Conservation (phyloP, 2,797 vertebrate genomes). For the Hoplostethus mediterraneus region DNA sequence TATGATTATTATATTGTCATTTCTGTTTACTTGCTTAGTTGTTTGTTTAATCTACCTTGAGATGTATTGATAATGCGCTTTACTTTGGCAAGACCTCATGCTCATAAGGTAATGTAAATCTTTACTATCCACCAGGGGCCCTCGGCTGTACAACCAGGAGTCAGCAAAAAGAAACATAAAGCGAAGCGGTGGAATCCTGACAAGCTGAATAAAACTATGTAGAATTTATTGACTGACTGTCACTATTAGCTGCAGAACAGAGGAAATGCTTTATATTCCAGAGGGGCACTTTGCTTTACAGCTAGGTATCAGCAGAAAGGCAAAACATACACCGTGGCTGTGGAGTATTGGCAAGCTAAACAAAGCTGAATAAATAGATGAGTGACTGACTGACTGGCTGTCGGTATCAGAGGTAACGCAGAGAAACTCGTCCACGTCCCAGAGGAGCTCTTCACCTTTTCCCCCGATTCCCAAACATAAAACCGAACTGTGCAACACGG, state of each 20-base stretch:
- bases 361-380: slow-evolving; percentile 32
- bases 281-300: slow-evolving; percentile 14
- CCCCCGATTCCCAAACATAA: slow-evolving; percentile 47
- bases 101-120: too few relatives aligned
- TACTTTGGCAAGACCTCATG: background rate
- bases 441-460: slow-evolving; percentile 22
- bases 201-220: too few relatives aligned
- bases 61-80: slow-evolving; percentile 3
- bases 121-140: too few relatives aligned
- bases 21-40: slow-evolving; percentile 2
- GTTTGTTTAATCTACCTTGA: background rate
- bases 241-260: slow-evolving; percentile 10
- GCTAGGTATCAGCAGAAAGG: background rate
- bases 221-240: slow-evolving; percentile 5
- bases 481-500: slow-evolving; percentile 54
- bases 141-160: too few relatives aligned
- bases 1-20: too few relatives aligned
- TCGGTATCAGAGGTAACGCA: slow-evolving; percentile 15
- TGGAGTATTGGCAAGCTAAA: slow-evolving; percentile 34
- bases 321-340: background rate
- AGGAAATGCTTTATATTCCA: slow-evolving; percentile 17
- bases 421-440: slow-evolving; percentile 65
- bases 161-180: too few relatives aligned
- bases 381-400: slow-evolving; percentile 64
- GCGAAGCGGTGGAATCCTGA: too few relatives aligned